phyloP scores from a whole-genome alignment of 2,113 vertebrate genomes.

The Argyrosomus japonicus region DNA sequence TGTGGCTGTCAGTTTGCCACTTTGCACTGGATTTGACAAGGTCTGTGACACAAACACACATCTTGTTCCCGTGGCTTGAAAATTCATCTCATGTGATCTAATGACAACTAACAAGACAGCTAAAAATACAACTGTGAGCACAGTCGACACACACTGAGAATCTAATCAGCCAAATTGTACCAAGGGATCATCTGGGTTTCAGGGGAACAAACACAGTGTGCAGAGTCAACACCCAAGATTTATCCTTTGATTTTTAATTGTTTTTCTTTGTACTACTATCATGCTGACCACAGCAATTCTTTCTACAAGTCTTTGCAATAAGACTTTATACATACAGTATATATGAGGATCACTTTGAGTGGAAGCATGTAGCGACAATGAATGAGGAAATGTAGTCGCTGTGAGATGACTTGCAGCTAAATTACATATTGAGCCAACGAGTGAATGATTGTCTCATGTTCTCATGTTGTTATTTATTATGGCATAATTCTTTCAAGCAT shows the following conservation, averaged over 20 bases:
- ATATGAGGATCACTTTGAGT: neutral
- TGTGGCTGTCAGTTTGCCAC: slow-evolving; percentile 6
- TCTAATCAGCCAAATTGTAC: slow-evolving; percentile 3
- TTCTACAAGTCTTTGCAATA: neutral
- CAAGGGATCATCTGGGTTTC: no score
- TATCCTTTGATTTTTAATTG: neutral
- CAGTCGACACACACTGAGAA: neutral
- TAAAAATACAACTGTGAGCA: slow-evolving; percentile 36
- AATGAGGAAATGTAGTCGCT: neutral
- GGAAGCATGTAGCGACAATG: neutral
- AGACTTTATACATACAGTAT: neutral
- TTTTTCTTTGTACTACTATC: neutral
- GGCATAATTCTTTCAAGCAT: no score
- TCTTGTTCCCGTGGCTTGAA: slow-evolving; percentile 9
- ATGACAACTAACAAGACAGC: slow-evolving; percentile 4
- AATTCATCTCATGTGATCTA: slow-evolving; percentile 25
- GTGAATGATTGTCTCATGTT: neutral
- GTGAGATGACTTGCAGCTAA: neutral
- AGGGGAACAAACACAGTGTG: neutral
- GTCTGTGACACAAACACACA: neutral
- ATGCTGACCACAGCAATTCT: neutral
- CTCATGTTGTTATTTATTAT: neutral
- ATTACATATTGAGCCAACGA: neutral
- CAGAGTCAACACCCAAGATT: neutral
- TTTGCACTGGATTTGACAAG: slow-evolving; percentile 4